Evolutionary conservation across 2,888 invertebrate genomes (phyloP), one percentile per base, ranked within the genome.

Genomic region (Hololepta plana): DNA sequence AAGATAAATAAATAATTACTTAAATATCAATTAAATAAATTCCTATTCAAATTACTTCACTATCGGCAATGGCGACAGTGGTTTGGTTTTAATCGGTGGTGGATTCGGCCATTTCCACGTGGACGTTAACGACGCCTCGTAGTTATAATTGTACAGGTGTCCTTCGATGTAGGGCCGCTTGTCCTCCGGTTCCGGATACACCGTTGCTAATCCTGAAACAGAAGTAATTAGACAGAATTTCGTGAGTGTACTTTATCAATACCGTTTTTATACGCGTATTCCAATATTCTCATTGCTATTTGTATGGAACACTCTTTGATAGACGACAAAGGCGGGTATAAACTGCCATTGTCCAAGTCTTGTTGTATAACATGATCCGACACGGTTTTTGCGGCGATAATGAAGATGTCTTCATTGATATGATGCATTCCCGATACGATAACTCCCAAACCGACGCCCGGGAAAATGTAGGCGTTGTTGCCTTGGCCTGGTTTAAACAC

Each of bases 401-500:
- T 62, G 68, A 98, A 98, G 55, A 95, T 68, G 35, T 80, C 76
- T 47, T 98, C 93, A 4, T 77, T 75, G 46, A 98, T 88, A 46
- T 91, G 90, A 48, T 88, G 81, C 4, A 90, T 80, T 29, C 87
- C 82, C 15, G 90, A 85, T 9, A 77, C 72, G 38, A 95, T 84
- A 5, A 90, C 82, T 5, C 93, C 98, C 11, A 99, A 67, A 6
- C 91, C 93, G 28, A 93, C 63, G 4, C 96, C 98, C 0, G 96
- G 96, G 63, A 90, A 93, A 45, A 95, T 91, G 55, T 95, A 95
- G 0, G 93, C 84, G 55, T 95, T 95, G 57, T 93, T 95, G 2
- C 43, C 43, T 53, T 99, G 98, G 0, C 98, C 96, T 0, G 96
- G 85, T 38, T 72, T 65, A 56, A 63, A 90, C 3, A 72, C 74